These are phyloP conservation scores for Phytoseiulus persimilis DNA, from an alignment of 2,888 invertebrate species.

Conservation along the genomic window DNA sequence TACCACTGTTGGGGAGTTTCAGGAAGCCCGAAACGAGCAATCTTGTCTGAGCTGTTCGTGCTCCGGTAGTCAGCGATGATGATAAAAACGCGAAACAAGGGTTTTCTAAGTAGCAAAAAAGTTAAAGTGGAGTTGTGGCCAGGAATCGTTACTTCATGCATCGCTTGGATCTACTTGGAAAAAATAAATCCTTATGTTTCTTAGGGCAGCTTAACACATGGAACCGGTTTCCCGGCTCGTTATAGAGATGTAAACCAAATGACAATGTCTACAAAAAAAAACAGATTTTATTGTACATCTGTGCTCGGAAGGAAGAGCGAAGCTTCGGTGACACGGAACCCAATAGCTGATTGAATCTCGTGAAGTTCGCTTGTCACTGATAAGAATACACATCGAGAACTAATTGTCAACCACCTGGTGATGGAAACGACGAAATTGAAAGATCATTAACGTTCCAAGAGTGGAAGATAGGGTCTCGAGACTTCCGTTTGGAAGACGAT, in stretches of 20 bases:
- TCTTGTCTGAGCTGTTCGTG: background rate
- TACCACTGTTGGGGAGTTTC: background rate
- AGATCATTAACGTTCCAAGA: too few species aligned
- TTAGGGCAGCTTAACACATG: background rate
- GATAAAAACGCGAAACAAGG: background rate
- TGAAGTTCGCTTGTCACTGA: too few species aligned
- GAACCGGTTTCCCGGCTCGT: background rate
- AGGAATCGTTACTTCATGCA: background rate
- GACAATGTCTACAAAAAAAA: background rate
- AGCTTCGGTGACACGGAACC: background rate
- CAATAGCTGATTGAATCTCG: too few species aligned
- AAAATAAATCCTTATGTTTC: background rate
- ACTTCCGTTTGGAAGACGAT: too few species aligned
- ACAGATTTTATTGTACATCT: background rate
- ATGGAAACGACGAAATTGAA: too few species aligned
- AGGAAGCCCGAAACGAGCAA: background rate
- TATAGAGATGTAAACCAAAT: background rate
- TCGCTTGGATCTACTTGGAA: background rate
- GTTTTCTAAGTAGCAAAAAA: background rate
- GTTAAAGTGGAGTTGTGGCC: background rate
- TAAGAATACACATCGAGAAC: too few species aligned
- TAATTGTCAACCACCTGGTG: too few species aligned
- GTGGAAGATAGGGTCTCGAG: too few species aligned
- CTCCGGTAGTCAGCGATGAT: background rate
- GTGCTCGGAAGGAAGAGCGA: background rate